Percentiles rank a stretch among this genome's conserved stretches.
phyloP scores from a whole-genome alignment of 2,113 vertebrate genomes.

The Todiramphus saurophagus region DNA sequence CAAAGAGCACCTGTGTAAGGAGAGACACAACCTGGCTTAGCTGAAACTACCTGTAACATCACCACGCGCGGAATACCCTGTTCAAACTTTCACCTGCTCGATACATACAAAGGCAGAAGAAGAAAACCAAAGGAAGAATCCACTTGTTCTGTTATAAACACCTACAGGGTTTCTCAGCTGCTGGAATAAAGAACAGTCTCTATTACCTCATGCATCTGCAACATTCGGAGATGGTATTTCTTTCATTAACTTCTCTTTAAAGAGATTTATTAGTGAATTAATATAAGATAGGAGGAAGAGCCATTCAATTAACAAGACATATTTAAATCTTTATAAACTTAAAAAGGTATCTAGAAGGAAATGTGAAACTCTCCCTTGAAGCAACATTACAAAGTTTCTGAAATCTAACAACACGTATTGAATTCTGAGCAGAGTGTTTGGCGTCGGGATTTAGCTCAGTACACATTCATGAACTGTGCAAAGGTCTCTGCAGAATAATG shows the following conservation, averaged over 20 bases:
- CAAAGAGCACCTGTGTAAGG: background rate
- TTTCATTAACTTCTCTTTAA: background rate
- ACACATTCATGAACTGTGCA: background rate
- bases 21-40: background rate
- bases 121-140: background rate
- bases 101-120: background rate
- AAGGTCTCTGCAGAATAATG: slow-evolving; percentile 21
- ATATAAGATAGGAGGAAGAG: background rate
- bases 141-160: background rate
- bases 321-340: background rate
- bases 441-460: background rate
- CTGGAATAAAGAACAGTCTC: background rate
- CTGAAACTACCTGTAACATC: background rate
- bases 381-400: background rate
- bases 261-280: background rate
- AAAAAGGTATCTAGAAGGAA: background rate
- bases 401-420: background rate
- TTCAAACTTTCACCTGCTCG: background rate
- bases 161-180: background rate
- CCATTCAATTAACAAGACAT: background rate
- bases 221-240: background rate
- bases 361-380: background rate
- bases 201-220: background rate
- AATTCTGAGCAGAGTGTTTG: background rate
- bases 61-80: background rate